phyloP scores from a whole-genome alignment of 2,888 invertebrate species.

The Oscheius sp. region DNA sequence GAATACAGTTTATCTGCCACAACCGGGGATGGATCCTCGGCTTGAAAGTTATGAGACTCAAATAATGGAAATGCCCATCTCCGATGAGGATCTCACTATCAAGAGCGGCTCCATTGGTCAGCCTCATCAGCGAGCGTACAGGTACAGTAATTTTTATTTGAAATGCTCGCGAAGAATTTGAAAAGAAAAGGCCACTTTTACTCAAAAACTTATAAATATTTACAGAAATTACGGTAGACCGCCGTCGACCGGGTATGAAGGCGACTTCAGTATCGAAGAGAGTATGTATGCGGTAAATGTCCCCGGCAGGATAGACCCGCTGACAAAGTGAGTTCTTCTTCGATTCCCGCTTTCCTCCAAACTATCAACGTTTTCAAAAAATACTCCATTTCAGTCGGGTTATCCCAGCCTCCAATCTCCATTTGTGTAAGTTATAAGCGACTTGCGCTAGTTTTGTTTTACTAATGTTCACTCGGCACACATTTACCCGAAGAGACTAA shows the following conservation, averaged over 20 bases:
- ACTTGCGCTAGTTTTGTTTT: background rate
- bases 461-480: background rate
- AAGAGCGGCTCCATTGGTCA: conserved; percentile 60
- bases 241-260: conserved; percentile 57
- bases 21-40: conserved; percentile 47
- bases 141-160: background rate
- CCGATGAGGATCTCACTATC: conserved; percentile 67
- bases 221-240: conserved; percentile 47
- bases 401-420: conserved; percentile 46
- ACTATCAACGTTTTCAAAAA: background rate
- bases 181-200: background rate
- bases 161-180: background rate
- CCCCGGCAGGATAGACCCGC: conserved; percentile 60
- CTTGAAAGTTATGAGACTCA: conserved; percentile 63
- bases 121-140: conserved; percentile 35
- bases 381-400: conserved; percentile 45
- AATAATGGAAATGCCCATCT: conserved; percentile 69
- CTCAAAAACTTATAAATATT: background rate
- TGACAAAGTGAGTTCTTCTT: conserved; percentile 59
- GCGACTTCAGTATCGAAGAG: conserved; percentile 69
- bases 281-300: conserved; percentile 68
- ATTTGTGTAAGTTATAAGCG: conserved; percentile 30
- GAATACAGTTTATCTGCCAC: conserved; percentile 54
- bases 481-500: background rate
- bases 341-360: background rate